A percentile compares a stretch with the other conserved stretches of the same genome.
These are phyloP conservation scores for Macrostomum cliftonense DNA, from an alignment of 2,888 invertebrate species.

Conservation along the genomic window DNA sequence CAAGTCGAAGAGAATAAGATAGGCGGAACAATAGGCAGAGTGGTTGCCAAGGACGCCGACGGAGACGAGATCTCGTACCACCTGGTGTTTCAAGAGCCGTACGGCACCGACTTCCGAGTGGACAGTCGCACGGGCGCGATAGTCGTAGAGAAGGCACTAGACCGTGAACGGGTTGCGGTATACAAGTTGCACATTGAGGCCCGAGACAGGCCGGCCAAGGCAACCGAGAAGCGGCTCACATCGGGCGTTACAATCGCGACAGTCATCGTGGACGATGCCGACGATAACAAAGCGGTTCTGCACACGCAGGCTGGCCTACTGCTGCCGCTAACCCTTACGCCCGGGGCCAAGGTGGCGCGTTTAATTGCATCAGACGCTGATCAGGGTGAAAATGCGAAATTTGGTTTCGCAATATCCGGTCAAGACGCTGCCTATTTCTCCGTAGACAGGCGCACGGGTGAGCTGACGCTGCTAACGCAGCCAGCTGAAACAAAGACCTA, in stretches of 20 bases:
- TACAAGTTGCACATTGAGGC: conserved; percentile 68
- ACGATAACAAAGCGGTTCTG: conserved; percentile 52
- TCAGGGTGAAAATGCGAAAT: not conserved
- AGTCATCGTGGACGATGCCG: conserved; percentile 66
- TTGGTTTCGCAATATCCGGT: not conserved
- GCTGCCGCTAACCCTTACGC: conserved; percentile 1
- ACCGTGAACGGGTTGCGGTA: conserved; percentile 57
- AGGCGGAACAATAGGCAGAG: conserved; percentile 71
- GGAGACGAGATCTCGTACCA: conserved; percentile 39
- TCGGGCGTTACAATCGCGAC: conserved; percentile 47
- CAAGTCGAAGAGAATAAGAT: conserved; percentile 49
- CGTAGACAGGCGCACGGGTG: too few species aligned
- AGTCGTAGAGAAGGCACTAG: conserved; percentile 50
- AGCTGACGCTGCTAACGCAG: too few species aligned
- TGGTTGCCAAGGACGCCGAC: conserved; percentile 70
- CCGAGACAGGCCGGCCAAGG: conserved; percentile 53
- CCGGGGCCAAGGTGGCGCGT: not conserved
- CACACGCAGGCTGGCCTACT: conserved; percentile 1
- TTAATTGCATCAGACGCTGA: not conserved
- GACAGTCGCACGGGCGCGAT: too few species aligned
- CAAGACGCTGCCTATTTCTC: not conserved
- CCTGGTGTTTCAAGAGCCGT: not conserved
- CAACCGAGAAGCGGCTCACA: conserved; percentile 42
- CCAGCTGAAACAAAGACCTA: too few species aligned
- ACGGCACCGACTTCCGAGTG: too few species aligned